A percentile compares a stretch with the other conserved stretches of the same genome.
phyloP scores from a whole-genome alignment of 2,888 invertebrate genomes.

The Dermolepida albohirtum region DNA sequence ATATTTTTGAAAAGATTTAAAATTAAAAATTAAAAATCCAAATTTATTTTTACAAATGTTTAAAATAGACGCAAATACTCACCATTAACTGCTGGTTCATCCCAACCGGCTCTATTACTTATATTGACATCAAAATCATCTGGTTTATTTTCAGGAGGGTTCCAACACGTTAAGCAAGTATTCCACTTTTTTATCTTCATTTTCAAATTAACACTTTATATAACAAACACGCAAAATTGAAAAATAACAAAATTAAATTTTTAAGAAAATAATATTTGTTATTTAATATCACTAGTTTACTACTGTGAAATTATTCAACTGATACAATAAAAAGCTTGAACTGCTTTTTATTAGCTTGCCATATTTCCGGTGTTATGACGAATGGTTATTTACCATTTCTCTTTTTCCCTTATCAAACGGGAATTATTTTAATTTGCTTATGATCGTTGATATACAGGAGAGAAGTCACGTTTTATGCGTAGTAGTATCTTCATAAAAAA shows the following conservation, averaged over 20 bases:
- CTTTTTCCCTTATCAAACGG: conserved; percentile 14
- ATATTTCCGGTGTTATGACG: conserved; percentile 18
- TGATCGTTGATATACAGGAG: conserved; percentile 3
- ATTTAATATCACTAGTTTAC: neutral
- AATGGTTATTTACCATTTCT: conserved; percentile 17
- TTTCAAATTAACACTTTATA: neutral
- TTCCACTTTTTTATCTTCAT: conserved; percentile 20
- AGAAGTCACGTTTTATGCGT: neutral
- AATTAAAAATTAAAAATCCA: no score
- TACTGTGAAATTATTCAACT: conserved; percentile 5
- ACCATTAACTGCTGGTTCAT: neutral
- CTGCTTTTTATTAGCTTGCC: conserved; percentile 9
- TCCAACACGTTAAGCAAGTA: conserved; percentile 7
- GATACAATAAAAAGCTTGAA: neutral
- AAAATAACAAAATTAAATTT: conserved; percentile 1
- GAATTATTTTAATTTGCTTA: conserved; percentile 7
- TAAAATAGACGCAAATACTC: neutral
- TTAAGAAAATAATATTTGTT: neutral
- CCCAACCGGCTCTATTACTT: neutral
- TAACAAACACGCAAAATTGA: neutral
- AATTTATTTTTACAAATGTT: neutral
- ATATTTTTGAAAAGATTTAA: no score
- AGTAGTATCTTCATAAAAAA: conserved; percentile 4
- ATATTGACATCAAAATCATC: conserved; percentile 8
- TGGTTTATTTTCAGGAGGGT: neutral